A percentile compares a stretch with the other conserved stretches of the same genome.
Conservation (phyloP, 2,888 invertebrate genomes). For the Polymixis flavicincta region DNA sequence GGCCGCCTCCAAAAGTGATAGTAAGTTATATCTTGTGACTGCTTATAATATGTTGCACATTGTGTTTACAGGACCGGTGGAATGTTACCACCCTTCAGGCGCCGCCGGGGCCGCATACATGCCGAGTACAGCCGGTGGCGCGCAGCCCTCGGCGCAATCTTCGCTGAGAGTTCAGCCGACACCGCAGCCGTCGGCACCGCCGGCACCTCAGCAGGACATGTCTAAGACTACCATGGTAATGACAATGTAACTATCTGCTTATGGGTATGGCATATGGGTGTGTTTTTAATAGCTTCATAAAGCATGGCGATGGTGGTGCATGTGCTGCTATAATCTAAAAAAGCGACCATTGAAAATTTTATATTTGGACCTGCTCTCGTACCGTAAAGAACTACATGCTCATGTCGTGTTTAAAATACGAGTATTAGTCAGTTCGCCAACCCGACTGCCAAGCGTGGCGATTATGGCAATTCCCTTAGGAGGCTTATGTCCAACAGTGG, state of each 20-base stretch:
- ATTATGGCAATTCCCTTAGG: no score
- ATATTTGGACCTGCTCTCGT: background rate
- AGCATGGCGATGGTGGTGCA: background rate
- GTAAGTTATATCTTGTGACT: background rate
- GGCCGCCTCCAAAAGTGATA: background rate
- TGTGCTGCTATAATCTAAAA: background rate
- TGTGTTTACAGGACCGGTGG: conserved; percentile 82
- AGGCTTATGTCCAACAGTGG: no score
- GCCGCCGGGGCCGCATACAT: conserved; percentile 81
- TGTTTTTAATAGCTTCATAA: background rate
- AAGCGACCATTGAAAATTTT: background rate
- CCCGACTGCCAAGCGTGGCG: no score
- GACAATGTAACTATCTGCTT: conserved; percentile 14
- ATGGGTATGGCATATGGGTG: background rate
- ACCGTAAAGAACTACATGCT: background rate
- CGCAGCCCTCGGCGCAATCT: conserved; percentile 78
- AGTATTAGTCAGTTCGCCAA: no score
- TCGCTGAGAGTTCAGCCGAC: conserved; percentile 81
- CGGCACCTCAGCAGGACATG: conserved; percentile 85
- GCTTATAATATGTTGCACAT: conserved; percentile 13
- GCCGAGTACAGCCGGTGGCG: conserved; percentile 78
- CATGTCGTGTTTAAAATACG: background rate
- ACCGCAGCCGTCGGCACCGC: conserved; percentile 84
- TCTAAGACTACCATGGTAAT: conserved; percentile 85
- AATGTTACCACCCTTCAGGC: conserved; percentile 85